phyloP scores from a whole-genome alignment of 2,113 vertebrate species.

The Dasyornis broadbenti region DNA sequence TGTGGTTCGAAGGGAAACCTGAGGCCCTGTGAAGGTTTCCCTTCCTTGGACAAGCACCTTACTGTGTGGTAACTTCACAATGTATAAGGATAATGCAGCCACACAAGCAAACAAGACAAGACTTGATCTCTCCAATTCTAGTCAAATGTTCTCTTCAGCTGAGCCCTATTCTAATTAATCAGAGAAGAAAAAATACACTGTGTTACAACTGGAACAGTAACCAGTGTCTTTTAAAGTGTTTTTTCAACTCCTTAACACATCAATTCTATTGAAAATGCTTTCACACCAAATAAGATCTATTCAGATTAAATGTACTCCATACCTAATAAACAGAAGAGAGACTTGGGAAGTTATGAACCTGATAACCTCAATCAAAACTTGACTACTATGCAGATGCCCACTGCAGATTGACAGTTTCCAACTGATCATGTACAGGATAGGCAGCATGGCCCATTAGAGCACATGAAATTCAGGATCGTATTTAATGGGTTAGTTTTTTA shows the following conservation, averaged over 20 bases:
- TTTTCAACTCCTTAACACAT: neutral
- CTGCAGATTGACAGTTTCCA: neutral
- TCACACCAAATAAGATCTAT: neutral
- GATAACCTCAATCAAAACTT: neutral
- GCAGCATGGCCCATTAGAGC: fast-evolving
- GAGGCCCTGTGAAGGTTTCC: neutral
- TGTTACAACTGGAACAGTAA: neutral
- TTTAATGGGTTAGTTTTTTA: neutral
- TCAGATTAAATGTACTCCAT: neutral
- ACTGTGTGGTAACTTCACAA: neutral
- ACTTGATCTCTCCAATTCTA: neutral
- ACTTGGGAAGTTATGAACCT: neutral
- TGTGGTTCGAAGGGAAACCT: neutral
- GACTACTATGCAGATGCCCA: neutral
- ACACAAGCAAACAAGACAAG: neutral
- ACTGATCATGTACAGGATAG: neutral
- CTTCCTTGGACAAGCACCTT: neutral
- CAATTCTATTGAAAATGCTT: neutral
- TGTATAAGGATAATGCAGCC: neutral
- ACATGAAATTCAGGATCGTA: neutral
- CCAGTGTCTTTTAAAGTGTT: neutral
- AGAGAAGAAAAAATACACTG: neutral
- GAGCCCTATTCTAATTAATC: neutral
- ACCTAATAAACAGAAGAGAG: neutral
- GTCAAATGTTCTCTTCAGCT: neutral